Percentiles rank a stretch among this genome's conserved stretches.
Evolutionary conservation across 2,888 invertebrate genomes (phyloP).

Genomic region (Drosophila nigritarsus): DNA sequence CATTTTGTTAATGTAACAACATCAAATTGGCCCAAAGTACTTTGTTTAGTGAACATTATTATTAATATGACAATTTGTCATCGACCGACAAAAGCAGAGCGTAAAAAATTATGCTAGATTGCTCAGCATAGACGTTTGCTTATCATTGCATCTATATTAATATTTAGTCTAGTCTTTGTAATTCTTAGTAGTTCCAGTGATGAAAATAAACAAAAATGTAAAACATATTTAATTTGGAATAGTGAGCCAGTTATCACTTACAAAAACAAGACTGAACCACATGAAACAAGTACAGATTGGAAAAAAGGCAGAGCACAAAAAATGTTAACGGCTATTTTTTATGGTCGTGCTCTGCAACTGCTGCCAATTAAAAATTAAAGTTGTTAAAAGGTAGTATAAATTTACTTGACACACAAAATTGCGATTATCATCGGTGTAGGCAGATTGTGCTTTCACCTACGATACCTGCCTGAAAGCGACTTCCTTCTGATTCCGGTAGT

Average conservation of each 20-base stretch:
- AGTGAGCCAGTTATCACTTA: not conserved
- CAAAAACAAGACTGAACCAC: no score
- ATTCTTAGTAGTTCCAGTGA: not conserved
- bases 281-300: not conserved
- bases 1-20: constrained; percentile 3
- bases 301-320: no score
- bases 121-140: no score
- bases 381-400: not conserved
- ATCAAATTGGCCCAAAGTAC: not conserved
- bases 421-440: not conserved
- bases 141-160: not conserved
- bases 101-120: not conserved
- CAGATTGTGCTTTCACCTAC: not conserved
- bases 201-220: not conserved
- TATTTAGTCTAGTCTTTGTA: no score
- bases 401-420: not conserved
- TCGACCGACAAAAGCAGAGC: not conserved
- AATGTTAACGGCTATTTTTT: not conserved
- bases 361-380: not conserved
- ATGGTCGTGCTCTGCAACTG: not conserved
- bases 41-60: constrained; percentile 1
- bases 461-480: not conserved
- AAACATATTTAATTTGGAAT: not conserved
- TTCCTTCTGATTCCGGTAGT: not conserved
- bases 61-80: not conserved